Percentiles rank a stretch among this genome's conserved stretches.
phyloP scores from a whole-genome alignment of 2,888 invertebrate species.

The Hypomecis punctinalis region DNA sequence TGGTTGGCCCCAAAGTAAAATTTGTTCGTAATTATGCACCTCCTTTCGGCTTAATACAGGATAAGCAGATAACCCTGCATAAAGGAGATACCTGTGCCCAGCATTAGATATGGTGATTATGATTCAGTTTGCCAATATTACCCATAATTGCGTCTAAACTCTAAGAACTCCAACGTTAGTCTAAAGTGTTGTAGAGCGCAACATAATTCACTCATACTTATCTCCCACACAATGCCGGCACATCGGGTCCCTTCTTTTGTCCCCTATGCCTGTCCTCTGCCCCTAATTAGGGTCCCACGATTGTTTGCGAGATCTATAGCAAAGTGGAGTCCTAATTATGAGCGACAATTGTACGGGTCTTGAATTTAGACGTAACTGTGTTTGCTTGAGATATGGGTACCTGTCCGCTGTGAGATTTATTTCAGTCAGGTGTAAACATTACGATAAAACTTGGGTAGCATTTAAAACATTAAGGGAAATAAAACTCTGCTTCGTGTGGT shows the following conservation, averaged over 20 bases:
- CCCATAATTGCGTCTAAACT: not conserved
- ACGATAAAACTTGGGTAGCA: no score
- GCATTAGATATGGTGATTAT: not conserved
- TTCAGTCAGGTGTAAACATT: no score
- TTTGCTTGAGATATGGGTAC: not conserved
- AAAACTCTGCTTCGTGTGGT: no score
- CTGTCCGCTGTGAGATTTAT: no score
- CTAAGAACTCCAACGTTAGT: not conserved
- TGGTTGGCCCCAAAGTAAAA: no score
- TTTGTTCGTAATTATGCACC: no score
- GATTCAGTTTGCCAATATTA: not conserved
- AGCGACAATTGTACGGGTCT: slow-evolving; percentile 1
- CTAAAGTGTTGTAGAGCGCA: not conserved
- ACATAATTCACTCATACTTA: not conserved
- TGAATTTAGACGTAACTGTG: slow-evolving; percentile 4
- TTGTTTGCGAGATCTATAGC: slow-evolving; percentile 3
- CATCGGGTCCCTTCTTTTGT: slow-evolving; percentile 10
- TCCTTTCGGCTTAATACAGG: no score
- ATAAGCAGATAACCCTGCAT: no score
- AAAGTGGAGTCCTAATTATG: slow-evolving; percentile 5
- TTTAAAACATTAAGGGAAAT: no score
- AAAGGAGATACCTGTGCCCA: no score
- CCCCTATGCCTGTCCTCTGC: not conserved
- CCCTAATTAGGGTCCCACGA: slow-evolving; percentile 9
- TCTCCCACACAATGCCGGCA: slow-evolving; percentile 4